These are phyloP conservation scores for Rhodeus uyekii DNA, from an alignment of 2,797 vertebrate genomes.

Conservation along the genomic window DNA sequence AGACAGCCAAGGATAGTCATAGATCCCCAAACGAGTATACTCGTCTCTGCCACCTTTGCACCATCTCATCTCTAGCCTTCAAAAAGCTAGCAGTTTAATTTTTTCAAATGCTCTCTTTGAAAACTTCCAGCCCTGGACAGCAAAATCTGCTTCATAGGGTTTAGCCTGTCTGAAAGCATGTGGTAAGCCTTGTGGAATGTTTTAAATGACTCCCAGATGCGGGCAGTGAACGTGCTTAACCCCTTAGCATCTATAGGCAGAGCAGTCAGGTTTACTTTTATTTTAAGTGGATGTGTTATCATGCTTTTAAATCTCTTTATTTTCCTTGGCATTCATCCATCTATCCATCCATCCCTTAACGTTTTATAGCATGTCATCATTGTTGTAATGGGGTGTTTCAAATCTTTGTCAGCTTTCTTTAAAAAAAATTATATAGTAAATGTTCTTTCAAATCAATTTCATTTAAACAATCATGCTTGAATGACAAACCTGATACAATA, in stretches of 20 bases:
- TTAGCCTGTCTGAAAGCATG: slow-evolving; percentile 53
- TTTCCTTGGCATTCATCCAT: not conserved
- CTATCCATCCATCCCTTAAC: too few relatives aligned
- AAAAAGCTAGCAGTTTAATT: slow-evolving; percentile 44
- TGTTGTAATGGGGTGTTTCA: not conserved
- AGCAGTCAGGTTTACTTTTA: slow-evolving; percentile 20
- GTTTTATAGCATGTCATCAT: not conserved
- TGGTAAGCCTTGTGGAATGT: slow-evolving; percentile 61
- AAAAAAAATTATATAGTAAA: not conserved
- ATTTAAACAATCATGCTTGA: not conserved
- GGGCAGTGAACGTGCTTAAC: slow-evolving; percentile 54
- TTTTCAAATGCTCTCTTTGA: slow-evolving; percentile 45
- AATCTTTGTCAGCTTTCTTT: not conserved
- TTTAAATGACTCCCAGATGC: slow-evolving; percentile 61
- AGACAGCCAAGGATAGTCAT: slow-evolving; percentile 12
- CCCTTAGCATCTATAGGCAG: slow-evolving; percentile 36
- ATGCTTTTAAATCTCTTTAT: not conserved
- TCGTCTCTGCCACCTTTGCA: not conserved
- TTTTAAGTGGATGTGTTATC: not conserved
- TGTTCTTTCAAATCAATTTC: not conserved
- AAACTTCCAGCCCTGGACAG: slow-evolving; percentile 45
- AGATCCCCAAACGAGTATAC: not conserved
- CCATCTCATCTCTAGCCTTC: slow-evolving; percentile 8
- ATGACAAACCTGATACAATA: not conserved
- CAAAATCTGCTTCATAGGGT: slow-evolving; percentile 50